Evolutionary conservation across 2,113 vertebrate species (phyloP).

Genomic region (Morone saxatilis): DNA sequence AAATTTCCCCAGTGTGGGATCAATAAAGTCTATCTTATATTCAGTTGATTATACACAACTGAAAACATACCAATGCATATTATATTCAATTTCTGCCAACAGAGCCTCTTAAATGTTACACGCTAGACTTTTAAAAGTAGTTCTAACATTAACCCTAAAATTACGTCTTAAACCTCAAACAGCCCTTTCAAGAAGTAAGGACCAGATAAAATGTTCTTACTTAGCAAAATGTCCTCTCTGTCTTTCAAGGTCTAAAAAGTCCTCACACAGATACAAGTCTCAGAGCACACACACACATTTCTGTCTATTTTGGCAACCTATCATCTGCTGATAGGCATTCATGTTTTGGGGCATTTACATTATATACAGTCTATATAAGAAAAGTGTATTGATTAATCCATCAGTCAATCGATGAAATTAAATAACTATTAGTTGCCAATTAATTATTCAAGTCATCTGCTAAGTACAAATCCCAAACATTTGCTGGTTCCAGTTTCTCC

Average conservation of each 20-base stretch:
- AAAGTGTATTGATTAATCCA: neutral
- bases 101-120: no score
- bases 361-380: neutral
- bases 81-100: no score
- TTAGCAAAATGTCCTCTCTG: neutral
- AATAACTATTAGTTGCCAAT: conserved; percentile 15
- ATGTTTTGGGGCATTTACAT: neutral
- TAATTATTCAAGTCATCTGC: conserved; percentile 50
- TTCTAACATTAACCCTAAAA: neutral
- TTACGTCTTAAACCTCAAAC: neutral
- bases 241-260: neutral
- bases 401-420: conserved; percentile 23
- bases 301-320: neutral
- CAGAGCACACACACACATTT: neutral
- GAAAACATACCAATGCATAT: no score
- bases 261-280: neutral
- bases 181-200: neutral
- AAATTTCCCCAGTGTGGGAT: no score
- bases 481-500: conserved; percentile 28
- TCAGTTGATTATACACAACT: no score
- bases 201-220: neutral
- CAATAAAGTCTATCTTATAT: no score
- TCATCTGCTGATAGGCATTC: neutral
- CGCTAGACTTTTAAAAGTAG: no score
- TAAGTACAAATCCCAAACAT: conserved; percentile 52